Conservation (phyloP, 2,797 vertebrate genomes). For the Gila robusta region DNA sequence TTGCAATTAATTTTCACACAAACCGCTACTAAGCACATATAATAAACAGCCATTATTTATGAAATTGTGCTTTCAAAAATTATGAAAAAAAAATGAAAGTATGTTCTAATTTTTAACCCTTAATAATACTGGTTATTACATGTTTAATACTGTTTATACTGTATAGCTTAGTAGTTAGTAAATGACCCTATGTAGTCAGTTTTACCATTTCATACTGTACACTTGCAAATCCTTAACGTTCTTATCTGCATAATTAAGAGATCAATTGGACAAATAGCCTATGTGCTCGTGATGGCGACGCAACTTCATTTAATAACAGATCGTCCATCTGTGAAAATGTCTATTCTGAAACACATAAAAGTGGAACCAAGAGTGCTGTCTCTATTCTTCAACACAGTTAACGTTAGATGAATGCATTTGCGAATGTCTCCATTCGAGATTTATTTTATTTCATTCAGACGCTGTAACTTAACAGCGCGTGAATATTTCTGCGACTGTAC, state of each 20-base stretch:
- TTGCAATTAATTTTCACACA: neutral
- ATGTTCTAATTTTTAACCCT: neutral
- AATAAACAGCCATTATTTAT: neutral
- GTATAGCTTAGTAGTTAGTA: neutral
- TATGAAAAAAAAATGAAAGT: rapidly evolving
- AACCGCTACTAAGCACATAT: neutral
- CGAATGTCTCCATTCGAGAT: neutral
- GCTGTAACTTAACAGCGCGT: neutral
- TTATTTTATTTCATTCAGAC: neutral
- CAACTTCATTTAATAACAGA: neutral
- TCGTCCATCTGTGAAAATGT: neutral
- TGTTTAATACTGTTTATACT: neutral
- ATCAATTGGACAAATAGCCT: neutral
- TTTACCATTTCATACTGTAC: neutral
- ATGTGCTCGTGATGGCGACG: neutral
- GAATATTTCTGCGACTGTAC: neutral
- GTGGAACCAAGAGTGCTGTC: neutral
- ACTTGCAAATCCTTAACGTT: neutral
- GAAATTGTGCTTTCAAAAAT: neutral
- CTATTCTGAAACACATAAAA: neutral
- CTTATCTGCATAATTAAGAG: neutral
- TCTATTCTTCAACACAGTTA: neutral
- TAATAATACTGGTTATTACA: neutral
- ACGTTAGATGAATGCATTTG: neutral
- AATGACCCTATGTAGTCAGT: neutral